A percentile compares a stretch with the other conserved stretches of the same genome.
Conservation (phyloP, 1,140 invertebrate genomes). For the Caerostris extrusa region DNA sequence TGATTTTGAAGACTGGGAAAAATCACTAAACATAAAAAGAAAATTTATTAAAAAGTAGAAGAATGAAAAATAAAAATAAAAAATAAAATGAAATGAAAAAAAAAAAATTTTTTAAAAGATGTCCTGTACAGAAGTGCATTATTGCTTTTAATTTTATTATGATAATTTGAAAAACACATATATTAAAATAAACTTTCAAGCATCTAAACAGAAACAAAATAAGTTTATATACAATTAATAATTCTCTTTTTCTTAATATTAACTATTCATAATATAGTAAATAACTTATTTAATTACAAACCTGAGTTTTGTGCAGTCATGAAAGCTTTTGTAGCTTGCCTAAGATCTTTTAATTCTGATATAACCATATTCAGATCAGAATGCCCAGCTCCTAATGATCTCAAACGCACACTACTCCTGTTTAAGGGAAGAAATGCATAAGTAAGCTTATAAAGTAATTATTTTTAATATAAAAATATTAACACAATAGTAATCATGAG, state of each 20-base stretch:
- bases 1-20: too few relatives aligned
- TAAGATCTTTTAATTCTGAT: slow-evolving; percentile 83
- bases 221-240: not conserved
- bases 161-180: too few relatives aligned
- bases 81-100: too few relatives aligned
- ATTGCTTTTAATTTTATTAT: too few relatives aligned
- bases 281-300: not conserved
- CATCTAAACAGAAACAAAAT: not conserved
- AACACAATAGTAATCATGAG: not conserved
- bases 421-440: slow-evolving; percentile 76
- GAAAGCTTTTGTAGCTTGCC: slow-evolving; percentile 82
- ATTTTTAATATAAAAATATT: not conserved
- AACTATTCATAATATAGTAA: not conserved
- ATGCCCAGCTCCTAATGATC: slow-evolving; percentile 83
- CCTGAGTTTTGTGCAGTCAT: slow-evolving; percentile 82
- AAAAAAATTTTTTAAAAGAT: too few relatives aligned
- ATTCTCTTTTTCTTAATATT: not conserved
- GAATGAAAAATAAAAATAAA: too few relatives aligned
- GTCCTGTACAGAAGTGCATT: too few relatives aligned
- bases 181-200: not conserved
- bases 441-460: not conserved
- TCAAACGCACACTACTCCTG: slow-evolving; percentile 84
- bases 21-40: too few relatives aligned
- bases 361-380: slow-evolving; percentile 84
- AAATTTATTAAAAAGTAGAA: too few relatives aligned